These are phyloP conservation scores for Arctocebus calabarensis DNA, from an alignment of 2,797 vertebrate genomes.

Conservation along the genomic window DNA sequence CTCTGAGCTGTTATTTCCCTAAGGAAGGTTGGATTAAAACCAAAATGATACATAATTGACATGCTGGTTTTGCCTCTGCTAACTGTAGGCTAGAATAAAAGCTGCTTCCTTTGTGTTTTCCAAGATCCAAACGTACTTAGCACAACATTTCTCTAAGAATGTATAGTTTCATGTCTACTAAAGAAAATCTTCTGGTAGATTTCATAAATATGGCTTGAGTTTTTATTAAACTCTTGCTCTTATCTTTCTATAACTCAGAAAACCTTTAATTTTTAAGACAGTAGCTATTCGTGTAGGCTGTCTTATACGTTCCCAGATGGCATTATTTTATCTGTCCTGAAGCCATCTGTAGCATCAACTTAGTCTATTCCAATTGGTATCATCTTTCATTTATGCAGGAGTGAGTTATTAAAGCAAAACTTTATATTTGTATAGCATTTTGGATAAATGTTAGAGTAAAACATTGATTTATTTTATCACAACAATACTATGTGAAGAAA, in stretches of 20 bases:
- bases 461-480: slow-evolving; percentile 77
- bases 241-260: slow-evolving; percentile 46
- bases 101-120: slow-evolving; percentile 48
- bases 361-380: slow-evolving; percentile 61
- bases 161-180: slow-evolving; percentile 1
- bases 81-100: slow-evolving; percentile 12
- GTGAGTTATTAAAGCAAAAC: slow-evolving; percentile 75
- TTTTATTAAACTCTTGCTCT: slow-evolving; percentile 57
- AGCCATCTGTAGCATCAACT: slow-evolving; percentile 69
- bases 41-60: background rate
- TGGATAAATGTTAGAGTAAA: slow-evolving; percentile 72
- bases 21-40: background rate
- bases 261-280: slow-evolving; percentile 60
- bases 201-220: slow-evolving; percentile 44
- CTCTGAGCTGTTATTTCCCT: background rate
- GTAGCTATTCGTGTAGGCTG: slow-evolving; percentile 54
- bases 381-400: slow-evolving; percentile 68
- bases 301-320: slow-evolving; percentile 70
- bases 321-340: slow-evolving; percentile 66
- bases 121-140: background rate
- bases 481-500: slow-evolving; percentile 67
- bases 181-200: background rate
- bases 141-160: slow-evolving; percentile 33
- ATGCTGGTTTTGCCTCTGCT: background rate
- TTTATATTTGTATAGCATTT: slow-evolving; percentile 72